Evolutionary conservation across 2,888 invertebrate genomes (phyloP).

Genomic region (Acanthoscelides obtectus): DNA sequence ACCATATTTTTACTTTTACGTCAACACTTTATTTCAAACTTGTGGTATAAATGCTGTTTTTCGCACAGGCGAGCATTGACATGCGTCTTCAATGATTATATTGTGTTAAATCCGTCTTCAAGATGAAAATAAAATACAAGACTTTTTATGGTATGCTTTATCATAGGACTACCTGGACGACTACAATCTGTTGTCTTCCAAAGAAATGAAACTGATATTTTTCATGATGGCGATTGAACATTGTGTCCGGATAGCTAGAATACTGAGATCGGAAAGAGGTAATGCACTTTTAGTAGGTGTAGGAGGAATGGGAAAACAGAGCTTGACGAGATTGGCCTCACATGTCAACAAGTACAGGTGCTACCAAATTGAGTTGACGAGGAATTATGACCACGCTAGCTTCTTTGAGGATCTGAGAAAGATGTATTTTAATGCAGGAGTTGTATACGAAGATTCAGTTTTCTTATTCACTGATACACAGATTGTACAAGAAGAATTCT

Average conservation of each 20-base stretch:
- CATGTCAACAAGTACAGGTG: constrained; percentile 85
- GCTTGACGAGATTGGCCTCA: constrained; percentile 77
- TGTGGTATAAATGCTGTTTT: too few species aligned
- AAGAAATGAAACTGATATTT: constrained; percentile 80
- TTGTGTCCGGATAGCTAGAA: constrained; percentile 76
- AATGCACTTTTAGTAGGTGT: constrained; percentile 85
- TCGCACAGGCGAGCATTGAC: too few species aligned
- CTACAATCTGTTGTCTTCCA: constrained; percentile 70
- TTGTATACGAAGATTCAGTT: constrained; percentile 67
- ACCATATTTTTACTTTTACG: too few species aligned
- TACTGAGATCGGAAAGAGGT: constrained; percentile 80
- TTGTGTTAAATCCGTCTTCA: too few species aligned
- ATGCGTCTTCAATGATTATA: too few species aligned
- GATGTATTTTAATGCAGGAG: constrained; percentile 76
- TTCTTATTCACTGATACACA: constrained; percentile 89
- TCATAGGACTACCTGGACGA: constrained; percentile 77
- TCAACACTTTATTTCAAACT: too few species aligned
- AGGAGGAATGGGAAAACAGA: constrained; percentile 88
- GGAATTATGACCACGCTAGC: constrained; percentile 74
- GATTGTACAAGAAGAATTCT: constrained; percentile 83
- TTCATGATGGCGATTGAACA: constrained; percentile 89
- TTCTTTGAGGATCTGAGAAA: constrained; percentile 84
- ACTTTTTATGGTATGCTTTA: neutral
- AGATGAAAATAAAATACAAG: constrained; percentile 1
- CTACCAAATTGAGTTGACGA: constrained; percentile 80